phyloP scores from a whole-genome alignment of 2,888 invertebrate species.

The Calameuta pallipes region DNA sequence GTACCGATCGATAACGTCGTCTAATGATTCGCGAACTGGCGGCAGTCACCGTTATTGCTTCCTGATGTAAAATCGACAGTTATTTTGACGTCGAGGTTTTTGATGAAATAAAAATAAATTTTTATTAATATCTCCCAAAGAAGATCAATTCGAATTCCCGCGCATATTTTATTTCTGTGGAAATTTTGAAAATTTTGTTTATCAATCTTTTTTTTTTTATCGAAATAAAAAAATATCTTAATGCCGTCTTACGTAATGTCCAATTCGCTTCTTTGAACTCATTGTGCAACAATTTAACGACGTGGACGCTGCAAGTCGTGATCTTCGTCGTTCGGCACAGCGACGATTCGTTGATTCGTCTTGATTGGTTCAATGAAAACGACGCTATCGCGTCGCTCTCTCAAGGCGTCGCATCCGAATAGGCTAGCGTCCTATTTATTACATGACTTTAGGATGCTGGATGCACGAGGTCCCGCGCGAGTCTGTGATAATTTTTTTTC shows the following conservation, averaged over 20 bases:
- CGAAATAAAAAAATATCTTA: background rate
- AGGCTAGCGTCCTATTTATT: background rate
- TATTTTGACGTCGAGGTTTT: background rate
- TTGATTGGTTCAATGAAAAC: slow-evolving; percentile 10
- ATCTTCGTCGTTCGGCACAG: background rate
- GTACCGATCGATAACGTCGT: background rate
- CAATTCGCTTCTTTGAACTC: background rate
- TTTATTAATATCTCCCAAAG: too few relatives aligned
- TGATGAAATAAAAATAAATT: too few relatives aligned
- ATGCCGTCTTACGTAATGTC: background rate
- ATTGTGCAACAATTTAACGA: slow-evolving; percentile 2
- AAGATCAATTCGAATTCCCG: too few relatives aligned
- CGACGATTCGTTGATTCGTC: slow-evolving; percentile 12
- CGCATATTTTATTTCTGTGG: too few relatives aligned
- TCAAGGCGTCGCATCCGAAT: background rate
- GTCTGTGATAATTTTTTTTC: background rate
- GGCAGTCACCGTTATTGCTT: background rate
- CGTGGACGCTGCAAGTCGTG: background rate
- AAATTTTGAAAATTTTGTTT: background rate
- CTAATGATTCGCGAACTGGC: background rate
- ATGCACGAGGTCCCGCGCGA: background rate
- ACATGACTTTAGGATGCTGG: background rate
- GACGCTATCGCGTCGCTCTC: background rate
- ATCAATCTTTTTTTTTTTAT: too few relatives aligned
- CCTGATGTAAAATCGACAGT: background rate